phyloP scores from a whole-genome alignment of 2,888 invertebrate genomes.

The Scrobipalpa atriplicella region DNA sequence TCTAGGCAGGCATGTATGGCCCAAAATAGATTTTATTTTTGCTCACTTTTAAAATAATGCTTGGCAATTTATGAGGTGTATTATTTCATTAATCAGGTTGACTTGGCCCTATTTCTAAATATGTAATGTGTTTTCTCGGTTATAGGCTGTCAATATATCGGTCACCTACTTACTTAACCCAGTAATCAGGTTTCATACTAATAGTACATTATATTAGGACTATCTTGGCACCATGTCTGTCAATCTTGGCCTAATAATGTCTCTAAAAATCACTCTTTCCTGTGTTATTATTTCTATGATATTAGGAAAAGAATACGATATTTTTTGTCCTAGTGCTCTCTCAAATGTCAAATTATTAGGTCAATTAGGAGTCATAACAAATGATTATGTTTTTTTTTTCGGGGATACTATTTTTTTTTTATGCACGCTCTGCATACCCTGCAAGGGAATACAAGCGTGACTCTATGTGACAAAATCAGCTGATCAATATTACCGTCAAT shows the following conservation, averaged over 20 bases:
- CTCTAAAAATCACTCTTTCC: background rate
- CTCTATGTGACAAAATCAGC: slow-evolving; percentile 14
- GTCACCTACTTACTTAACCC: background rate
- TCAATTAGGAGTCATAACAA: background rate
- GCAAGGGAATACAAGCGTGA: background rate
- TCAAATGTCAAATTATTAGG: background rate
- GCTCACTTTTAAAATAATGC: no score
- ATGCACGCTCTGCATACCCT: no score
- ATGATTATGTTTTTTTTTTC: no score
- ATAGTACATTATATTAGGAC: background rate
- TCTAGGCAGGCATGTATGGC: no score
- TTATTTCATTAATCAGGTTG: background rate
- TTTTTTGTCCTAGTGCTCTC: background rate
- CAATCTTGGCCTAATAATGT: background rate
- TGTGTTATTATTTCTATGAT: background rate
- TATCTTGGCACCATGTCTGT: background rate
- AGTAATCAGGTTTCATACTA: slow-evolving; percentile 1
- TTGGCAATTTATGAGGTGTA: no score
- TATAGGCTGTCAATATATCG: background rate
- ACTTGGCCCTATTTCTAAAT: background rate
- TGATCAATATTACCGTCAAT: background rate
- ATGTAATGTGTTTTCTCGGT: slow-evolving; percentile 4
- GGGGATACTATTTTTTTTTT: no score
- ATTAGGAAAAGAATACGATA: slow-evolving; percentile 4
- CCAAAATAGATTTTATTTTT: no score